These are phyloP conservation scores for Idris sp. DNA, from an alignment of 1,140 invertebrate species.

Conservation along the genomic window DNA sequence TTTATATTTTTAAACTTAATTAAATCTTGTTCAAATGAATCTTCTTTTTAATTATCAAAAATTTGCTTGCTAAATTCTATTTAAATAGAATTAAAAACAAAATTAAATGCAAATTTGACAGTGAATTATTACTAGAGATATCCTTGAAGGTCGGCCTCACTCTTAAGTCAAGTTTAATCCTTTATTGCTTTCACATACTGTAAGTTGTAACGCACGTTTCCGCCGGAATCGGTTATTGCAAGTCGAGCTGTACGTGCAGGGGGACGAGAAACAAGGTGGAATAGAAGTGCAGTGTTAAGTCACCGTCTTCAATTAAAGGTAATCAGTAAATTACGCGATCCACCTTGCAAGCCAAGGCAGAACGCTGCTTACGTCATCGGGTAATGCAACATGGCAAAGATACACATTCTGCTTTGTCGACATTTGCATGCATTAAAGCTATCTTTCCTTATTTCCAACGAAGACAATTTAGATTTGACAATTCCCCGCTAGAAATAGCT, in stretches of 20 bases:
- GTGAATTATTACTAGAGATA: too few species aligned
- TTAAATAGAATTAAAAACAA: too few species aligned
- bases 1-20: too few species aligned
- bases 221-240: constrained; percentile 70
- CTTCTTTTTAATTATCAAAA: too few species aligned
- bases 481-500: constrained; percentile 51
- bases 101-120: too few species aligned
- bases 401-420: constrained; percentile 72
- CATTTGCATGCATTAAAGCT: constrained; percentile 75
- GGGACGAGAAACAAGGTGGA: constrained; percentile 49
- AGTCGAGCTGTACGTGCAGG: constrained; percentile 50
- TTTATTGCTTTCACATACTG: constrained; percentile 29
- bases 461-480: constrained; percentile 56
- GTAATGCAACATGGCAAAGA: constrained; percentile 62
- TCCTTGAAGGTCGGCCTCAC: constrained; percentile 13
- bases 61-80: too few species aligned
- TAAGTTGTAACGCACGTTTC: constrained; percentile 60
- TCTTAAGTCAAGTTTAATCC: constrained; percentile 32
- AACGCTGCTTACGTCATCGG: constrained; percentile 29
- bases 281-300: constrained; percentile 69
- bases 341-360: constrained; percentile 47
- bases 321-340: constrained; percentile 75
- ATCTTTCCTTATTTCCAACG: constrained; percentile 53
- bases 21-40: too few species aligned
- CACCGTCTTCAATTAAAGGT: constrained; percentile 77